Percentiles rank a stretch among this genome's conserved stretches.
phyloP scores from a whole-genome alignment of 1,140 invertebrate genomes.

The Akabosia matsudoensis region DNA sequence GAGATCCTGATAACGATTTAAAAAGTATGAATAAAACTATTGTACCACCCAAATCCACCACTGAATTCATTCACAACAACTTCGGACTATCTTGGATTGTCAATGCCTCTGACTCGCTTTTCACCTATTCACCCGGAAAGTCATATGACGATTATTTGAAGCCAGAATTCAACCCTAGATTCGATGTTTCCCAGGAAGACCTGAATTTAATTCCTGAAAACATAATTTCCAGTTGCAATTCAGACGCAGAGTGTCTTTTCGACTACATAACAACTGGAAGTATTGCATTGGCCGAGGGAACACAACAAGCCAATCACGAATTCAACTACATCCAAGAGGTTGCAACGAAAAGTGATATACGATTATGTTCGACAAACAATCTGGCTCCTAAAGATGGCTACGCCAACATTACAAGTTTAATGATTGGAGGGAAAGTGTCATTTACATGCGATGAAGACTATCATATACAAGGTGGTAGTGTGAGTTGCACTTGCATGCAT shows the following conservation, averaged over 20 bases:
- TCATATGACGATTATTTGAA: not conserved
- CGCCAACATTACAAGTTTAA: not conserved
- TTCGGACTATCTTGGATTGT: conserved; percentile 16
- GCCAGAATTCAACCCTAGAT: not conserved
- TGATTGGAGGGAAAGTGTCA: not conserved
- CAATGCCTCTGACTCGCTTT: not conserved
- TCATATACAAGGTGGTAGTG: not conserved
- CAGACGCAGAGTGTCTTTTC: not conserved
- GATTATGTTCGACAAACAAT: not conserved
- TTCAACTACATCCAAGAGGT: not conserved
- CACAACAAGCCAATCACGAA: not conserved
- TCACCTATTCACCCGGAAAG: conserved; percentile 14
- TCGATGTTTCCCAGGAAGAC: not conserved
- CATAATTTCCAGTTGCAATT: not conserved
- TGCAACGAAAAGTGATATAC: not conserved
- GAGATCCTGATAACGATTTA: conserved; percentile 6
- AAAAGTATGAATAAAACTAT: not conserved
- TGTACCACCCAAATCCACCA: not conserved
- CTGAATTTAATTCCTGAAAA: not conserved
- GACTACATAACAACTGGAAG: conserved; percentile 26
- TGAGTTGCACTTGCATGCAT: not conserved
- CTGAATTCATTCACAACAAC: not conserved
- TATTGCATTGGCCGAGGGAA: not conserved
- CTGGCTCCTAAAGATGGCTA: not conserved
- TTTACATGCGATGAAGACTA: not conserved